Evolutionary conservation across 1,140 invertebrate genomes (phyloP).

Genomic region (Achroia grisella): DNA sequence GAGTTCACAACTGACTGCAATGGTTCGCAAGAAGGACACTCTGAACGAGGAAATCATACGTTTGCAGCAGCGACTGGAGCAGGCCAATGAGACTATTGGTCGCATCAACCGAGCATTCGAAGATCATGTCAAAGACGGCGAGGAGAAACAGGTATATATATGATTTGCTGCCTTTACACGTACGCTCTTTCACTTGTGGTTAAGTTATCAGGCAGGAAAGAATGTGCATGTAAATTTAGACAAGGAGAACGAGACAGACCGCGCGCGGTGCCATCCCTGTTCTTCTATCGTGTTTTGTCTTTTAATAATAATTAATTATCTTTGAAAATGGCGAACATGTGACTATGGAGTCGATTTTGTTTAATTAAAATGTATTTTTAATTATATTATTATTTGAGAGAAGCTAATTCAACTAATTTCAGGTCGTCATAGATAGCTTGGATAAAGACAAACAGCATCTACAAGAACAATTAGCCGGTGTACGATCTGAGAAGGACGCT

Average conservation of each 20-base stretch:
- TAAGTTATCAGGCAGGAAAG: too few relatives aligned
- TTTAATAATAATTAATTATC: too few relatives aligned
- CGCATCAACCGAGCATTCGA: conserved; percentile 85
- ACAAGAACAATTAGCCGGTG: conserved; percentile 82
- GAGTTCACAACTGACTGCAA: conserved; percentile 82
- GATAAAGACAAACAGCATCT: conserved; percentile 86
- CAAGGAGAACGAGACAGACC: too few relatives aligned
- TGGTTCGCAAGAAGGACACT: conserved; percentile 84
- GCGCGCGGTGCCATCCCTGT: too few relatives aligned
- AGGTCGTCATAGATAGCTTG: conserved; percentile 83
- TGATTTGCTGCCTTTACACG: too few relatives aligned
- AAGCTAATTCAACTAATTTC: conserved; percentile 12
- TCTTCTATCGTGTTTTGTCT: too few relatives aligned
- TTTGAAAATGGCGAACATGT: too few relatives aligned
- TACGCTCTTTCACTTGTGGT: too few relatives aligned
- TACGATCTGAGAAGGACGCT: conserved; percentile 86
- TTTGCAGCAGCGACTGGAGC: conserved; percentile 82
- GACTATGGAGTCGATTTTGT: too few relatives aligned
- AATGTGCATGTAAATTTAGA: too few relatives aligned
- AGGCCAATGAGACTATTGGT: conserved; percentile 84
- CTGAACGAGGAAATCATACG: conserved; percentile 85
- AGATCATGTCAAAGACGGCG: conserved; percentile 86
- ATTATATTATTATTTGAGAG: too few relatives aligned
- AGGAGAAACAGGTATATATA: conserved; percentile 82
- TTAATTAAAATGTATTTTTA: too few relatives aligned